Evolutionary conservation across 2,888 invertebrate species (phyloP).

Genomic region (Caenorhabditis virilis): DNA sequence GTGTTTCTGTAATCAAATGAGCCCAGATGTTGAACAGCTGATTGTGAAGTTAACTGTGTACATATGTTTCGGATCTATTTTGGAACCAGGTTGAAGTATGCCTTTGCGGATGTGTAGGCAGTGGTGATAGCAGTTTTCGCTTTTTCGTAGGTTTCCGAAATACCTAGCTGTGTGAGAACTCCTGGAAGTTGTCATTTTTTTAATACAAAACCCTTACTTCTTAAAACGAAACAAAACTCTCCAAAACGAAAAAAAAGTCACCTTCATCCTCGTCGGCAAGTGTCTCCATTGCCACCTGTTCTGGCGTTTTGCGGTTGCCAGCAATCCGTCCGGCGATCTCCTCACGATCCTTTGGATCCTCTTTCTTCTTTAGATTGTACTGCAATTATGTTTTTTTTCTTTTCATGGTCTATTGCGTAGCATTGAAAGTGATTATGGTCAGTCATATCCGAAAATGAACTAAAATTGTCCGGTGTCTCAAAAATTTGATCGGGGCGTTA

Average conservation of each 20-base stretch:
- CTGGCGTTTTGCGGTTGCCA: constrained; percentile 38
- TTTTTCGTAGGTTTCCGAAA: constrained; percentile 27
- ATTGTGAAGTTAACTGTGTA: too few species aligned
- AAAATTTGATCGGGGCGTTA: too few species aligned
- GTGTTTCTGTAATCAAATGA: too few species aligned
- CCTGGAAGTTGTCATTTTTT: constrained; percentile 10
- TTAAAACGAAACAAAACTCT: too few species aligned
- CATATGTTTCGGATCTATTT: not conserved
- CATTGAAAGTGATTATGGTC: too few species aligned
- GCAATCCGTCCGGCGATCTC: constrained; percentile 37
- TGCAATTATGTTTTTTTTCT: constrained; percentile 6
- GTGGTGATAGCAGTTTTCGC: constrained; percentile 22
- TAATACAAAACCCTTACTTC: not conserved
- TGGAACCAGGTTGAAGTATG: constrained; percentile 6
- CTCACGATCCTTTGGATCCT: constrained; percentile 17
- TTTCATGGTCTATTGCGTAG: too few species aligned
- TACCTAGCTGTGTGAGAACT: constrained; percentile 13
- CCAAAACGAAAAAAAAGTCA: too few species aligned
- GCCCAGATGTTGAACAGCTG: too few species aligned
- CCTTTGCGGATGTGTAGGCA: constrained; percentile 17
- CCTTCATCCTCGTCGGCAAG: constrained; percentile 33
- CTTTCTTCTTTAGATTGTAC: constrained; percentile 43
- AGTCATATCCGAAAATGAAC: too few species aligned
- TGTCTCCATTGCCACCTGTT: constrained; percentile 35
- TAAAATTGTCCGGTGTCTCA: too few species aligned